Conservation (phyloP, 2,113 vertebrate species). For the Leptobrachium leishanense region DNA sequence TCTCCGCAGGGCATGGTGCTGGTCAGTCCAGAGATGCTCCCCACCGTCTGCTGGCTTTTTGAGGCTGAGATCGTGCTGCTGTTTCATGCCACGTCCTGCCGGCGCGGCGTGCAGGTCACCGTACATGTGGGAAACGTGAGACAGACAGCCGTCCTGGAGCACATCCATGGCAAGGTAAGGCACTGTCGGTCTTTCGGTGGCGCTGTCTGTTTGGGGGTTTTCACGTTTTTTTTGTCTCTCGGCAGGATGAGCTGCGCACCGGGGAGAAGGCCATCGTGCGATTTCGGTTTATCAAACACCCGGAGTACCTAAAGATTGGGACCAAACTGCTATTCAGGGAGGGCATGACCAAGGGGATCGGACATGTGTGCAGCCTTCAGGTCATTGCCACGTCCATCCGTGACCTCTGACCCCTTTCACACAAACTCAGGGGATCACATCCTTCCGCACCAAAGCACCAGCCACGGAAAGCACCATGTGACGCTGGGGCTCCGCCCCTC, state of each 20-base stretch:
- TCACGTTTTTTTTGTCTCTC: slow-evolving; percentile 20
- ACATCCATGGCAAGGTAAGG: slow-evolving; percentile 91
- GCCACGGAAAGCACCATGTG: background rate
- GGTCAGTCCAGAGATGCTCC: slow-evolving; percentile 81
- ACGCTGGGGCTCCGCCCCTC: background rate
- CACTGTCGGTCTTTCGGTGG: background rate
- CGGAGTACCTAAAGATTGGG: slow-evolving; percentile 94
- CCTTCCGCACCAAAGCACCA: background rate
- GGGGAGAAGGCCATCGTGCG: slow-evolving; percentile 95
- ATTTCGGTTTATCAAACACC: slow-evolving; percentile 96
- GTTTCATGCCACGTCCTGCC: slow-evolving; percentile 94
- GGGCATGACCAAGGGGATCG: slow-evolving; percentile 95
- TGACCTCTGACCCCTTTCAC: background rate
- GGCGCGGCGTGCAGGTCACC: slow-evolving; percentile 96
- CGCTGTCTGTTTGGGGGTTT: background rate
- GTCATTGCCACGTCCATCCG: slow-evolving; percentile 65
- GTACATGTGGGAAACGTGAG: slow-evolving; percentile 94
- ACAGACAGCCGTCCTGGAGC: slow-evolving; percentile 91
- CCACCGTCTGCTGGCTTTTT: slow-evolving; percentile 94
- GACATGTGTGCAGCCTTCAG: slow-evolving; percentile 90
- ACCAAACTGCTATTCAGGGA: slow-evolving; percentile 95
- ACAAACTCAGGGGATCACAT: background rate
- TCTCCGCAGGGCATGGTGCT: slow-evolving; percentile 19
- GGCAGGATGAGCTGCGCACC: slow-evolving; percentile 88
- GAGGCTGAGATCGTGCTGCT: slow-evolving; percentile 95